Evolutionary conservation across 2,113 vertebrate species (phyloP).

Genomic region (Cepphus grylle): DNA sequence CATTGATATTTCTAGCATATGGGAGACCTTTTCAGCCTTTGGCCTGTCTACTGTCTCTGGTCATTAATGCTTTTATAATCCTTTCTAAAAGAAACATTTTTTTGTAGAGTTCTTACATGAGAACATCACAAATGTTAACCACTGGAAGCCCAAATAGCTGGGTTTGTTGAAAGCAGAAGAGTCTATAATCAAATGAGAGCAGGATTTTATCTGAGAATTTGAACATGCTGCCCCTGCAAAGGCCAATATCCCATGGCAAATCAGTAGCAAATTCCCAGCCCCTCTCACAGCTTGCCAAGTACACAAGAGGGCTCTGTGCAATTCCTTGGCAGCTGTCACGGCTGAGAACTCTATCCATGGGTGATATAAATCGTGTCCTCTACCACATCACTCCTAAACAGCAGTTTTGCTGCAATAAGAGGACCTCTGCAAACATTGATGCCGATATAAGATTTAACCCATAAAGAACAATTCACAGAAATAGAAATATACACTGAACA

Average conservation of each 20-base stretch:
- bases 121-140: neutral
- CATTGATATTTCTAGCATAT: neutral
- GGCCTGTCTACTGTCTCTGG: neutral
- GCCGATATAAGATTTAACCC: neutral
- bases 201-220: neutral
- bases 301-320: neutral
- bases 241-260: neutral
- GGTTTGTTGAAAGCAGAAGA: neutral
- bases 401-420: neutral
- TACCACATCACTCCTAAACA: neutral
- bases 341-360: neutral
- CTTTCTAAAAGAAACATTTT: neutral
- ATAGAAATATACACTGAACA: neutral
- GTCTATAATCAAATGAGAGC: neutral
- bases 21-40: neutral
- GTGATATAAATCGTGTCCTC: neutral
- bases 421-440: neutral
- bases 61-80: neutral
- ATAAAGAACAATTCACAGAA: constrained; percentile 8
- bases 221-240: neutral
- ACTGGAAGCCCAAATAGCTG: neutral
- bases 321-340: neutral
- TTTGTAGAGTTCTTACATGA: neutral
- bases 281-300: neutral
- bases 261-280: neutral